Conservation (phyloP, 2,797 vertebrate species). For the Anguilla marmorata region DNA sequence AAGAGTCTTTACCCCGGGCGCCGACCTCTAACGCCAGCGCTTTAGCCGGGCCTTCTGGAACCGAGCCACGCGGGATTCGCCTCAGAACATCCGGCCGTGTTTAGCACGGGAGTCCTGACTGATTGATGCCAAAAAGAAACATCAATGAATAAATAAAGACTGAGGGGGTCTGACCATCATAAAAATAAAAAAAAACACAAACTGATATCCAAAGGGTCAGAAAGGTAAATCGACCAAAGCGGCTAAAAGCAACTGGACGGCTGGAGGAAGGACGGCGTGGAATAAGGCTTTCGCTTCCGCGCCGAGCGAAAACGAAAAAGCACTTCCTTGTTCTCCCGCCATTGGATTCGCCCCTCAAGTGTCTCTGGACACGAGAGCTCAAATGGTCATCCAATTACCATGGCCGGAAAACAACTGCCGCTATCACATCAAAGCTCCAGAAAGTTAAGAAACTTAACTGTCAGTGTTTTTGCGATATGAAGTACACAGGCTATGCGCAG, state of each 20-base stretch:
- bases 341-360: background rate
- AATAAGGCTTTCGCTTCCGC: background rate
- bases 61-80: background rate
- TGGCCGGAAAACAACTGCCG: background rate
- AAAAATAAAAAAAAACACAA: background rate
- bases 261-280: background rate
- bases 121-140: background rate
- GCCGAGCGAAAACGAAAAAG: background rate
- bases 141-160: background rate
- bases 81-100: background rate
- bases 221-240: background rate
- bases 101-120: background rate
- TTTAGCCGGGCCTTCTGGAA: background rate
- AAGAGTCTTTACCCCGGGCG: background rate
- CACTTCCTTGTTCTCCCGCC: background rate
- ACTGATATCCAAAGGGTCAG: background rate
- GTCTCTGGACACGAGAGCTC: background rate
- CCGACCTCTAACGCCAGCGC: background rate
- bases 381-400: background rate
- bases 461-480: background rate
- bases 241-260: background rate
- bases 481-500: background rate
- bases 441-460: background rate
- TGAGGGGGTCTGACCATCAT: background rate
- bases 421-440: background rate